Base-by-base conservation (phyloP, 2,113 vertebrate species). In the Jacana jacana region DNA sequence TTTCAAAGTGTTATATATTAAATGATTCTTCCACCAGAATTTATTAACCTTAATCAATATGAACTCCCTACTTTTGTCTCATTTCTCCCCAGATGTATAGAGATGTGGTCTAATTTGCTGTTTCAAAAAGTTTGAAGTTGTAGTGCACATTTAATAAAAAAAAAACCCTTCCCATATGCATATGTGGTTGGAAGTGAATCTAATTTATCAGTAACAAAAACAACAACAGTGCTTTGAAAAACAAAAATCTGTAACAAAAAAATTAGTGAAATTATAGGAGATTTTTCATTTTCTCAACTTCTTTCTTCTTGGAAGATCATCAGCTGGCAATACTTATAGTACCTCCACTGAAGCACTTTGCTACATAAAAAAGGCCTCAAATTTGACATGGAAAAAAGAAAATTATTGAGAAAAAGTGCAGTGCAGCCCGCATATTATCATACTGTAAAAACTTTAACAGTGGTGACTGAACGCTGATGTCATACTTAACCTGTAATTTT, bases 201-300 rank as follows among this genome's bases (percentile, higher is more conserved):
- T 8, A 61, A 46, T 42, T 28, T 77, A 4, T 46, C 49, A 63
- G 33, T 24, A 71, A 55, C 6, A 64, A 89, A 65, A 13, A 6
- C 9, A 85, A 15, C 1, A 90, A 30, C 51, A 3, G 9, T 8
- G 4, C 44, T 73, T 37, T 40, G 6, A 65, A 87, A 85, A 85
- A 10, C 5, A 71, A 58, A 77, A 68, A 31, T 68, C 37, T 40
- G 12, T 37, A n/a, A 61, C 12, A 44, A 31, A 69, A 39, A 2
- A 8, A 40, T 94, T 49, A 52, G 5, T 58, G 73, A 81, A 83
- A 24, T 4, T 22, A 33, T 40, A 33, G 27, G n/a, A 44, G 5
- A 4, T 10, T 51, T 81, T 73, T 76, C 13, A 37, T 61, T 8
- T 24, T 83, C 17, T 86, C 0, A 0, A 31, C 10, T 51, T 80